phyloP scores from a whole-genome alignment of 2,888 invertebrate species.

The Latrodectus hesperus region DNA sequence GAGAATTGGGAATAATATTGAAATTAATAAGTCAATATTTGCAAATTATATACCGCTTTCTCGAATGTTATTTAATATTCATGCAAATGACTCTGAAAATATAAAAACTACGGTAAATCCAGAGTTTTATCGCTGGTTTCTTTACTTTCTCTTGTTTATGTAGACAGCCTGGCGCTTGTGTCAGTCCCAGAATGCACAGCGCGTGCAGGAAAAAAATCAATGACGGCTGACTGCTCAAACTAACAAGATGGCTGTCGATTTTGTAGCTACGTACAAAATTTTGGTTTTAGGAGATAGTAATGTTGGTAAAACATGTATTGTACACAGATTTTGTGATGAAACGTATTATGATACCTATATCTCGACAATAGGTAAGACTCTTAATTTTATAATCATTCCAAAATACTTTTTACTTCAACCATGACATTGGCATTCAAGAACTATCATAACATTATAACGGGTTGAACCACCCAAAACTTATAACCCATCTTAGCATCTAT shows the following conservation, averaged over 20 bases:
- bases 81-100: no score
- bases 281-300: slow-evolving; percentile 91
- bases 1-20: no score
- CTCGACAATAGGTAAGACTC: slow-evolving; percentile 87
- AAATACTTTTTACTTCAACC: neutral
- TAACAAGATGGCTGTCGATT: slow-evolving; percentile 67
- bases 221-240: slow-evolving; percentile 20
- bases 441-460: no score
- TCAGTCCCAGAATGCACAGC: slow-evolving; percentile 37
- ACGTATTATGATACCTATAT: slow-evolving; percentile 92
- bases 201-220: slow-evolving; percentile 49
- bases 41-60: no score
- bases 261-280: slow-evolving; percentile 78
- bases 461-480: no score
- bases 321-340: slow-evolving; percentile 91
- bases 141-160: slow-evolving; percentile 18
- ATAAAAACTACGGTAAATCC: no score
- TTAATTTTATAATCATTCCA: neutral
- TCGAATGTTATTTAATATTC: no score
- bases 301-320: slow-evolving; percentile 92
- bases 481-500: no score
- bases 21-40: no score
- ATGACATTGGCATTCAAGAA: neutral
- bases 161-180: slow-evolving; percentile 59
- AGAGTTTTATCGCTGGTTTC: neutral